These are phyloP conservation scores for Tuberolachnus salignus DNA, from an alignment of 2,888 invertebrate genomes.

Conservation along the genomic window DNA sequence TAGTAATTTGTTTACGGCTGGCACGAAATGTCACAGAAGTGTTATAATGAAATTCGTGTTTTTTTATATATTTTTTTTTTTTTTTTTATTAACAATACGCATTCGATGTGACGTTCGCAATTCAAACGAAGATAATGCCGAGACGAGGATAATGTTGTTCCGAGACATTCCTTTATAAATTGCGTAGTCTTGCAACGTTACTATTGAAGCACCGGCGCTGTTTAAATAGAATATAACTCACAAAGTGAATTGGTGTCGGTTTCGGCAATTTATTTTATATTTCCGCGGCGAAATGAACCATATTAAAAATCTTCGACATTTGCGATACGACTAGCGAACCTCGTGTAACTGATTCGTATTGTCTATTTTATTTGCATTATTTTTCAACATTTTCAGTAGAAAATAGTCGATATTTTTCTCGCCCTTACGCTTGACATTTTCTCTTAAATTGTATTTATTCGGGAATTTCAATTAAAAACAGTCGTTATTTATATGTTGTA, in stretches of 20 bases:
- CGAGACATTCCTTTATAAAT: slow-evolving; percentile 9
- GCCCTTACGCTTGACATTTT: too few relatives aligned
- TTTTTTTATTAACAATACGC: slow-evolving; percentile 6
- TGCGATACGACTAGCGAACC: background rate
- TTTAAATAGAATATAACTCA: slow-evolving; percentile 8
- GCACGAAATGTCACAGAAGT: background rate
- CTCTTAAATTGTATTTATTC: too few relatives aligned
- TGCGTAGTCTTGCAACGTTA: slow-evolving; percentile 10
- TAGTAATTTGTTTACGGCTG: slow-evolving; percentile 4
- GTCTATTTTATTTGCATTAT: background rate
- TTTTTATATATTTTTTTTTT: too few relatives aligned
- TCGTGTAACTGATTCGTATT: background rate
- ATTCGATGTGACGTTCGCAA: slow-evolving; percentile 29
- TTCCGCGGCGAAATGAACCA: background rate
- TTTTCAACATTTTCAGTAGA: background rate
- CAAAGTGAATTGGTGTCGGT: slow-evolving; percentile 24
- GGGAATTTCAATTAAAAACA: background rate
- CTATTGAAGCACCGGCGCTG: background rate
- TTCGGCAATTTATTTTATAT: slow-evolving; percentile 28
- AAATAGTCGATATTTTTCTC: too few relatives aligned
- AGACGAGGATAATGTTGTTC: background rate
- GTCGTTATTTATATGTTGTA: too few relatives aligned
- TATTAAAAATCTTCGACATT: background rate
- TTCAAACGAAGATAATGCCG: slow-evolving; percentile 28
- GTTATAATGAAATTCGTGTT: slow-evolving; percentile 19